These are phyloP conservation scores for Amblyopsis hoosieri DNA, from an alignment of 2,797 vertebrate species.

Conservation along the genomic window DNA sequence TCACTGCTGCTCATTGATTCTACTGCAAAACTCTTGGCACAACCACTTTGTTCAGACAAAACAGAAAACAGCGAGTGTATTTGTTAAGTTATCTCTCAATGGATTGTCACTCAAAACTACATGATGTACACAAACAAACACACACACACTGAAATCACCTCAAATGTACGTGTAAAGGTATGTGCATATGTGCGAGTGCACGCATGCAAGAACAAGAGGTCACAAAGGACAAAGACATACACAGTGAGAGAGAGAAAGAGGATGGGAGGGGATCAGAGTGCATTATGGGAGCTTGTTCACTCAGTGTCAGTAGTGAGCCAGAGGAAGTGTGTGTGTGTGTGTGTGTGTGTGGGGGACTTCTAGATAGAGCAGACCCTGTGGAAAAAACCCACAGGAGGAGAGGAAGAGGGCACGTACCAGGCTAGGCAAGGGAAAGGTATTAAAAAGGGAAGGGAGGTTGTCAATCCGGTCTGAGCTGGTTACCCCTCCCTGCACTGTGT, in stretches of 20 bases:
- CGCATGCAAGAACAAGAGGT: conserved; percentile 58
- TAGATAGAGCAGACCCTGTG: conserved; percentile 64
- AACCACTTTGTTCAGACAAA: conserved; percentile 25
- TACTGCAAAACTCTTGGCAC: conserved; percentile 15
- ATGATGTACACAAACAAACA: not conserved
- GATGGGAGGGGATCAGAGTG: conserved; percentile 65
- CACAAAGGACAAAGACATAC: conserved; percentile 46
- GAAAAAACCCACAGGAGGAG: conserved; percentile 74
- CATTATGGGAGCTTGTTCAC: conserved; percentile 67
- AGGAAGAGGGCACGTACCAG: conserved; percentile 75
- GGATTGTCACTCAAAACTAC: conserved; percentile 7
- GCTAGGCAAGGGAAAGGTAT: conserved; percentile 77
- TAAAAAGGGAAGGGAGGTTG: conserved; percentile 85
- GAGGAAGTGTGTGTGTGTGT: conserved; percentile 22
- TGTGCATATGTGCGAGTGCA: conserved; percentile 14
- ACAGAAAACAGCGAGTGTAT: conserved; percentile 10
- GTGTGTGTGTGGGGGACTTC: not conserved
- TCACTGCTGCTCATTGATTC: conserved; percentile 19
- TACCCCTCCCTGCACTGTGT: conserved; percentile 85
- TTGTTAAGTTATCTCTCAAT: conserved; percentile 11
- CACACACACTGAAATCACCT: too few relatives aligned
- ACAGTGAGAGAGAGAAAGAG: conserved; percentile 56
- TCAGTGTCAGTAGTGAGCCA: conserved; percentile 70
- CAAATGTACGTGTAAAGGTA: not conserved
- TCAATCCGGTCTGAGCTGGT: conserved; percentile 89